Percentiles rank a stretch among this genome's conserved stretches.
Evolutionary conservation across 2,113 vertebrate species (phyloP).

Genomic region (Platichthys flesus): DNA sequence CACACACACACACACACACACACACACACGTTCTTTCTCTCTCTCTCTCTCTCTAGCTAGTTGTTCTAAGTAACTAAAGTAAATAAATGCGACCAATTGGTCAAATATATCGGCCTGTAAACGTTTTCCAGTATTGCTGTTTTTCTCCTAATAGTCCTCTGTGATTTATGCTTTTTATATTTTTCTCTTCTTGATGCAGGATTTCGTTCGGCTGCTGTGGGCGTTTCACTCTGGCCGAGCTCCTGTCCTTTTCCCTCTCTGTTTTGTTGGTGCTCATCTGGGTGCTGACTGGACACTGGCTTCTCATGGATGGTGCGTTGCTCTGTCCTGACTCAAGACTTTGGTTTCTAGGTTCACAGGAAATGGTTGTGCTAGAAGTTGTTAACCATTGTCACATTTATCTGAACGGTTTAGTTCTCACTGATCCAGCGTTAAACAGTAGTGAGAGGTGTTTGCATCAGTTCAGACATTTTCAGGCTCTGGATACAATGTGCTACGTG

Average conservation of each 20-base stretch:
- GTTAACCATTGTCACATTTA: no score
- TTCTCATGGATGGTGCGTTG: conserved; percentile 96
- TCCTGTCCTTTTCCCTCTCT: conserved; percentile 96
- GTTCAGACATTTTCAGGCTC: no score
- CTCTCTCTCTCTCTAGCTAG: no score
- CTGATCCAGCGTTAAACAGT: no score
- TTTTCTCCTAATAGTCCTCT: background rate
- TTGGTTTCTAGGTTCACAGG: background rate
- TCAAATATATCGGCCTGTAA: conserved; percentile 3
- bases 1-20: no score
- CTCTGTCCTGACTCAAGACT: background rate
- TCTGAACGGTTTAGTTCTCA: no score
- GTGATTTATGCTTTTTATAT: background rate
- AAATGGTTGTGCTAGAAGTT: background rate
- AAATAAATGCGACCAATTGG: no score
- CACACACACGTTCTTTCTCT: no score
- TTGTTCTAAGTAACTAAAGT: no score
- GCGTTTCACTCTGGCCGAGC: conserved; percentile 96
- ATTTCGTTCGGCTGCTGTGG: conserved; percentile 99
- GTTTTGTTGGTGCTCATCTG: conserved; percentile 98
- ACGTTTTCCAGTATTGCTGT: background rate
- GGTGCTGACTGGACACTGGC: conserved; percentile 99
- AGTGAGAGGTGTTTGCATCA: no score
- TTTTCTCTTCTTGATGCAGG: conserved; percentile 74
- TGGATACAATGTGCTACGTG: no score